Evolutionary conservation across 2,888 invertebrate genomes (phyloP), one percentile per base, ranked within the genome.

Genomic region (Campoplex nolae): DNA sequence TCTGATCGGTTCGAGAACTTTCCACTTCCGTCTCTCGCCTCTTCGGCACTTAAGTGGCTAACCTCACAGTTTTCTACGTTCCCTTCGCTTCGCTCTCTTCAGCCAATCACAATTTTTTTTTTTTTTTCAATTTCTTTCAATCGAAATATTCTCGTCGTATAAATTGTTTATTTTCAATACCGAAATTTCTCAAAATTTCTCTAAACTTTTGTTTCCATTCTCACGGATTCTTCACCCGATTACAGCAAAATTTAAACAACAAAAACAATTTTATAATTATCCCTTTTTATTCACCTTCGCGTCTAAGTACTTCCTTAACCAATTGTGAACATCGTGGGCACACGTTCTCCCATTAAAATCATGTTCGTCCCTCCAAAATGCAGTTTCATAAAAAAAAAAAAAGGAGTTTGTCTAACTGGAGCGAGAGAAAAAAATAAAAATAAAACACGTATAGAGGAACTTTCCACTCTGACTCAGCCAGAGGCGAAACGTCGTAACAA

Each of bases 1-100:
- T 86, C 86, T 80, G 71, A 82, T 75, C 87, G 84, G 74, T 67
- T 75, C 82, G 65, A 70, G 75, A 75, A 87, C 75, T 87, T 82
- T 84, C 82, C 75, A 84, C 87, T 87, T 84, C 78, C 70, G 28
- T 18, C 48, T 62, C 54, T 70, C 18, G 23, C 23, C 79, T 82
- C 32, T 70, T 78, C 73, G 51, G 16, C n/a, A 67, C 76, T 48
- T 54, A 75, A 68, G 42, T 28, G 76, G 38, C 58, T 62, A 78
- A 79, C 70, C 56, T n/a, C 76, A 42, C 23, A 68, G 8, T 7
- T 35, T 32, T 51, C 45, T 28, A 45, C 28, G 16, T 51, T 18
- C 38, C 23, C 8, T 67, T 8, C 16, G 1, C 23, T 32, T 48
- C 35, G 35, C 28, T 23, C 18, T 28, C n/a, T 16, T 13, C 35